phyloP scores from a whole-genome alignment of 2,888 invertebrate genomes.

The Plagiodera versicolora region DNA sequence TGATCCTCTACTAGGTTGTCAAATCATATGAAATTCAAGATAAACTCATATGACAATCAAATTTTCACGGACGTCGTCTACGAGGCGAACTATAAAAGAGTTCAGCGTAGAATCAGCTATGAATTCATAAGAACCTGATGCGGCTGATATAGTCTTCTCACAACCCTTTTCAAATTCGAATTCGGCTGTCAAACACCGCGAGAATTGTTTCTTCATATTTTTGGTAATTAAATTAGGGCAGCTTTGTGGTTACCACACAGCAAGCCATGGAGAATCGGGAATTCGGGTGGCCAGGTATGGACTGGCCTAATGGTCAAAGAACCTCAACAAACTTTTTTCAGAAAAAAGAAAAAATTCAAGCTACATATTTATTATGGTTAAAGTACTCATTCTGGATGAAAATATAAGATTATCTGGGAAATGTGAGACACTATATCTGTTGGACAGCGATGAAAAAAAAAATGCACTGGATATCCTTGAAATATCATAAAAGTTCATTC shows the following conservation, averaged over 20 bases:
- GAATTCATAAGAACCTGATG: slow-evolving; percentile 29
- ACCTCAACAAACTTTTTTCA: too few species aligned
- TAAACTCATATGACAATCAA: slow-evolving; percentile 28
- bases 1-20: slow-evolving; percentile 24
- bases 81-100: slow-evolving; percentile 10
- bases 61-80: slow-evolving; percentile 27
- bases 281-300: slow-evolving; percentile 37
- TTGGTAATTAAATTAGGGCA: slow-evolving; percentile 47
- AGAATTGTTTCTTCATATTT: slow-evolving; percentile 33
- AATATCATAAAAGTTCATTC: too few species aligned
- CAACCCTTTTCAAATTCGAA: slow-evolving; percentile 30
- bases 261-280: slow-evolving; percentile 49
- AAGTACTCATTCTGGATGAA: too few species aligned
- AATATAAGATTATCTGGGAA: too few species aligned
- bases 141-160: slow-evolving; percentile 26
- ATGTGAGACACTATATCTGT: too few species aligned
- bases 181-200: slow-evolving; percentile 27
- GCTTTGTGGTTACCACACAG: slow-evolving; percentile 48
- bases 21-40: slow-evolving; percentile 21
- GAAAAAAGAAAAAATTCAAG: too few species aligned
- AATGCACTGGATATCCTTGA: too few species aligned
- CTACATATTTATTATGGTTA: too few species aligned
- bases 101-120: slow-evolving; percentile 24
- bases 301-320: too few species aligned
- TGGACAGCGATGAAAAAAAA: too few species aligned